Evolutionary conservation across 2,797 vertebrate species (phyloP).

Genomic region (Rhadinocentrus ornatus): DNA sequence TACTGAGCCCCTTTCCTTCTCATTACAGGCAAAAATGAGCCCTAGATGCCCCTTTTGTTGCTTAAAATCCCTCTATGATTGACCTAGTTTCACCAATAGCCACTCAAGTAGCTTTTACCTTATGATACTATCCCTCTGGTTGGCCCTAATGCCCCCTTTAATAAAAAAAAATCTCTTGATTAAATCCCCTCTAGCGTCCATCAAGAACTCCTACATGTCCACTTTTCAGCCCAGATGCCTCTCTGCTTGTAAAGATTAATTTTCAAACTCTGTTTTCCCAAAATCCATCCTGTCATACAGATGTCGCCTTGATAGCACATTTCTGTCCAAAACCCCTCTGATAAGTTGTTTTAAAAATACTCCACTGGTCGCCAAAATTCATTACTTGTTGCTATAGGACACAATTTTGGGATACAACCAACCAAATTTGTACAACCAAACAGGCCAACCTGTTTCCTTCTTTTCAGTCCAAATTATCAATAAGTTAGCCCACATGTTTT

Average conservation of each 20-base stretch:
- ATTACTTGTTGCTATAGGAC: background rate
- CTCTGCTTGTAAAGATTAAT: background rate
- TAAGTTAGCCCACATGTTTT: background rate
- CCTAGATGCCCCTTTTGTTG: background rate
- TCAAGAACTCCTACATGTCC: background rate
- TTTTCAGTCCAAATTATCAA: background rate
- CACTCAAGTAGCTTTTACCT: background rate
- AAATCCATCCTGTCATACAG: background rate
- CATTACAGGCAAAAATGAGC: background rate
- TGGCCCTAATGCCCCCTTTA: background rate
- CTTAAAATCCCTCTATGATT: background rate
- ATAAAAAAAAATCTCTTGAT: background rate
- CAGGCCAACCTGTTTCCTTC: too few species aligned
- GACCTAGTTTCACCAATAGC: conserved; percentile 11
- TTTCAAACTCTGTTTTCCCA: background rate
- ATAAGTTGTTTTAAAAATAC: background rate
- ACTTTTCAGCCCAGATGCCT: background rate
- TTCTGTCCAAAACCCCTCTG: background rate
- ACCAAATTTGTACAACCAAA: too few species aligned
- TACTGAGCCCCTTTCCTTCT: rapidly evolving
- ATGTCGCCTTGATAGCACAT: background rate
- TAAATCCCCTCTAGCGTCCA: background rate
- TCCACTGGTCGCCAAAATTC: background rate
- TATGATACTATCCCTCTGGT: background rate
- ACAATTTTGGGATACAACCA: background rate